A percentile compares a stretch with the other conserved stretches of the same genome.
phyloP scores from a whole-genome alignment of 1,140 invertebrate species.

The Drosophila malerkotliana region DNA sequence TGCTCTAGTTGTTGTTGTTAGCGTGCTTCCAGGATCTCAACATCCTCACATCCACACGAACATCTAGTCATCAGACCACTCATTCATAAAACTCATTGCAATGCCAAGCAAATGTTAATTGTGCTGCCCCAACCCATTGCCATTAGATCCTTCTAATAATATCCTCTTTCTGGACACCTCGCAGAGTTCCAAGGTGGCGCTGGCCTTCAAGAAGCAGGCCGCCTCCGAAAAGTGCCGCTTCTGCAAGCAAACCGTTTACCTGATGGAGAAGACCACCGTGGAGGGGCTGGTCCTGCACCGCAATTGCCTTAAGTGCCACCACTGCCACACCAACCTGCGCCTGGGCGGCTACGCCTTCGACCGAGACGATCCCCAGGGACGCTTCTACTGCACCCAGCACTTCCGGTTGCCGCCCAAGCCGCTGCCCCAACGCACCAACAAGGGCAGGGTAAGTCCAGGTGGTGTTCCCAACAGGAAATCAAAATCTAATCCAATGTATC shows the following conservation, averaged over 20 bases:
- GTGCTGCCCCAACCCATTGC: not conserved
- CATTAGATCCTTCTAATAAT: not conserved
- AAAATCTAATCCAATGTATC: no score
- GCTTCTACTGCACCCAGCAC: slow-evolving; percentile 93
- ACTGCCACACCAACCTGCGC: slow-evolving; percentile 83
- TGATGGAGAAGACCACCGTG: slow-evolving; percentile 93
- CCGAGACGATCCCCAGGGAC: slow-evolving; percentile 89
- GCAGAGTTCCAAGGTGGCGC: slow-evolving; percentile 86
- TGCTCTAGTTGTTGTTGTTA: slow-evolving; percentile 26
- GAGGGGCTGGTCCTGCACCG: slow-evolving; percentile 95
- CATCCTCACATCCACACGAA: slow-evolving; percentile 25
- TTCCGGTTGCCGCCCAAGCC: slow-evolving; percentile 87
- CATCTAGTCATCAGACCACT: slow-evolving; percentile 11
- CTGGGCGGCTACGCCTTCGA: slow-evolving; percentile 89
- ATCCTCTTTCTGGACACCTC: not conserved
- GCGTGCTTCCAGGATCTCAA: slow-evolving; percentile 41
- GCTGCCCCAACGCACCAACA: slow-evolving; percentile 66
- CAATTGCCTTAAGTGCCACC: slow-evolving; percentile 90
- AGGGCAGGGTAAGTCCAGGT: slow-evolving; percentile 46
- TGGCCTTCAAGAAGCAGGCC: slow-evolving; percentile 87
- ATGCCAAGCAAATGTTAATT: slow-evolving; percentile 33
- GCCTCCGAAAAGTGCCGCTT: slow-evolving; percentile 93
- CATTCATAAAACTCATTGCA: slow-evolving; percentile 38
- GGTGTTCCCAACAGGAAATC: not conserved
- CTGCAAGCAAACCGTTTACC: slow-evolving; percentile 93